Base-by-base conservation (phyloP, 1,140 invertebrate genomes). In the Philotrypesis tridentata region DNA sequence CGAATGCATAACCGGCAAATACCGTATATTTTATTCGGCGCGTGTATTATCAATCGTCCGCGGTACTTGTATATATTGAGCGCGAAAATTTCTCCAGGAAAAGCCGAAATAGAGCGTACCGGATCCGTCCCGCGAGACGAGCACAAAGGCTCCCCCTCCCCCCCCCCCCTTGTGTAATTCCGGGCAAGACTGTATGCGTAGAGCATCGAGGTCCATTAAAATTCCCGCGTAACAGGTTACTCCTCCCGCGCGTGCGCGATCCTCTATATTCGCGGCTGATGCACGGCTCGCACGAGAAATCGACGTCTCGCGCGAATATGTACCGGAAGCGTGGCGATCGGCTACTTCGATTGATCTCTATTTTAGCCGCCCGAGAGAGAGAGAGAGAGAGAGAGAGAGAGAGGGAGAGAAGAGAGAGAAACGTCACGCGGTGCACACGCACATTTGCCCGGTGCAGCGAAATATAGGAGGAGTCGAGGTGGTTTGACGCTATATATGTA, bases 291-390 rank as follows among this genome's bases (percentile, higher is more conserved):
- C n/a, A n/a, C 67, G 31, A 70, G 67, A 70, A 70, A 72, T 72
- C 70, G 72, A 17, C 48, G 9, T 33, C 27, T 65, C 61, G 61
- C 61, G 61, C 23, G 61, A 23, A 7, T 5, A 37, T 9, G 33
- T 37, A 5, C 9, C 27, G 43, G n/a, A n/a, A 31, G 72, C 72
- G 72, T 74, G 72, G 61, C 72, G 72, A 74, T 74, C 72, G 48
- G 2, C n/a, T n/a, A n/a, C n/a, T 40, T 74, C 72, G 72, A 60
- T 55, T 74, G 23, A 74, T 74, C 72, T 74, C n/a, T n/a, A n/a
- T n/a, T n/a, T 29, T 61, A 21, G 17, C 5, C 70, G 11, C 70
- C n/a, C n/a, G n/a, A n/a, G n/a, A n/a, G n/a, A n/a, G n/a, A n/a
- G n/a, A n/a, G n/a, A n/a, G n/a, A n/a, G n/a, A n/a, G n/a, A n/a